phyloP scores from a whole-genome alignment of 1,140 invertebrate species.

The Drosophila arizonae region DNA sequence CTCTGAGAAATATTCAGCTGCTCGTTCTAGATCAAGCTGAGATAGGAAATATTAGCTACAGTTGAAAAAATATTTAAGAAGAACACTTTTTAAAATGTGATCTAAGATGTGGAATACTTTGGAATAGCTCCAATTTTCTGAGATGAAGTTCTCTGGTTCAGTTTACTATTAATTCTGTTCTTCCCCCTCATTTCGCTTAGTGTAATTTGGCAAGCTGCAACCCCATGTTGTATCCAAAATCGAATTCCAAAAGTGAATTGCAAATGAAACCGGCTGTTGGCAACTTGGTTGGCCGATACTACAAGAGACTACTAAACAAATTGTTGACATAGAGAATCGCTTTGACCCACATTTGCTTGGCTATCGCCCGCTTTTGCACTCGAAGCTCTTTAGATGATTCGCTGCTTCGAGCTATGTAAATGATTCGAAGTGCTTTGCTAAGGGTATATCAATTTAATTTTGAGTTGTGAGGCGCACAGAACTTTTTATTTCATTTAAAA shows the following conservation, averaged over 20 bases:
- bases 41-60: neutral
- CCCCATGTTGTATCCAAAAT: constrained; percentile 22
- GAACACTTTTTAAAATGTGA: too few species aligned
- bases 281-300: neutral
- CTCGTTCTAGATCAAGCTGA: neutral
- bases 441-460: neutral
- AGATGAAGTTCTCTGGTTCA: neutral
- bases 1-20: neutral
- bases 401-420: constrained; percentile 8
- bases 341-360: constrained; percentile 70
- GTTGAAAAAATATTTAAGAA: too few species aligned
- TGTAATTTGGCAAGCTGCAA: constrained; percentile 3
- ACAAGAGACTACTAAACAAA: constrained; percentile 34
- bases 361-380: constrained; percentile 43
- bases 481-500: neutral
- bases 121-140: neutral
- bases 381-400: constrained; percentile 11
- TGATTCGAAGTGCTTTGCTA: constrained; percentile 4
- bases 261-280: constrained; percentile 49
- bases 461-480: neutral
- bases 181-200: constrained; percentile 4
- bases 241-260: constrained; percentile 17
- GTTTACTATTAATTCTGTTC: neutral
- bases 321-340: constrained; percentile 58
- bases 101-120: neutral